Percentiles rank a stretch among this genome's conserved stretches.
Evolutionary conservation across 2,113 vertebrate species (phyloP).

Genomic region (Toxotes chatareus): DNA sequence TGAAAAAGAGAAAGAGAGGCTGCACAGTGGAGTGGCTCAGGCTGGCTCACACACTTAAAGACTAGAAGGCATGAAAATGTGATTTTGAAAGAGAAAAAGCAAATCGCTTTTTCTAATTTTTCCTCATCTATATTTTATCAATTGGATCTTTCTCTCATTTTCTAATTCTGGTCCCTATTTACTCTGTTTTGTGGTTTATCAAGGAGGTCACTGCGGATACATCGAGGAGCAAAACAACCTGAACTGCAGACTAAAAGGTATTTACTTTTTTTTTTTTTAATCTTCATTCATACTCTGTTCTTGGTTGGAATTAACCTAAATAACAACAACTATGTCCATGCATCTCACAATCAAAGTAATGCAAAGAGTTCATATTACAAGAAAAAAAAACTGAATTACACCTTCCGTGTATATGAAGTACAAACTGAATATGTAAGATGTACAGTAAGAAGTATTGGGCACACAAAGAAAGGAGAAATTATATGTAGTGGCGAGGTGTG

Average conservation of each 20-base stretch:
- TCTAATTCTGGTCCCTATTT: slow-evolving; percentile 37
- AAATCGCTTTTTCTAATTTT: slow-evolving; percentile 39
- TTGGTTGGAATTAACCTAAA: not conserved
- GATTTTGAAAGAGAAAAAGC: slow-evolving; percentile 54
- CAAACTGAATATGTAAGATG: not conserved
- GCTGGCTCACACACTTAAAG: slow-evolving; percentile 61
- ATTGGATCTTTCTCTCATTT: slow-evolving; percentile 61
- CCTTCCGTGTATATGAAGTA: not conserved
- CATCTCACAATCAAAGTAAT: slow-evolving; percentile 7
- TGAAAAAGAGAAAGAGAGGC: slow-evolving; percentile 62
- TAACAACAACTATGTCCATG: not conserved
- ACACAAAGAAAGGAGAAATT: not conserved
- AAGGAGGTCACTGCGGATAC: slow-evolving; percentile 74
- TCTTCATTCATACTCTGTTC: not conserved
- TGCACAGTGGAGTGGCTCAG: slow-evolving; percentile 57
- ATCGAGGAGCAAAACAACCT: slow-evolving; percentile 50
- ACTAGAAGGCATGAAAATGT: slow-evolving; percentile 59
- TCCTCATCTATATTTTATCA: slow-evolving; percentile 49
- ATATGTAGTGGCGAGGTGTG: slow-evolving; percentile 1
- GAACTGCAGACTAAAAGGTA: slow-evolving; percentile 69
- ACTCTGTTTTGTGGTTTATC: slow-evolving; percentile 63
- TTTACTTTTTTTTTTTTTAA: slow-evolving; percentile 50
- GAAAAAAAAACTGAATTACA: too few species aligned
- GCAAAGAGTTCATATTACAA: slow-evolving; percentile 8
- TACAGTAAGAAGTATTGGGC: not conserved